These are phyloP conservation scores for Drosophila buzzatii DNA, from an alignment of 2,888 invertebrate species.

Conservation along the genomic window DNA sequence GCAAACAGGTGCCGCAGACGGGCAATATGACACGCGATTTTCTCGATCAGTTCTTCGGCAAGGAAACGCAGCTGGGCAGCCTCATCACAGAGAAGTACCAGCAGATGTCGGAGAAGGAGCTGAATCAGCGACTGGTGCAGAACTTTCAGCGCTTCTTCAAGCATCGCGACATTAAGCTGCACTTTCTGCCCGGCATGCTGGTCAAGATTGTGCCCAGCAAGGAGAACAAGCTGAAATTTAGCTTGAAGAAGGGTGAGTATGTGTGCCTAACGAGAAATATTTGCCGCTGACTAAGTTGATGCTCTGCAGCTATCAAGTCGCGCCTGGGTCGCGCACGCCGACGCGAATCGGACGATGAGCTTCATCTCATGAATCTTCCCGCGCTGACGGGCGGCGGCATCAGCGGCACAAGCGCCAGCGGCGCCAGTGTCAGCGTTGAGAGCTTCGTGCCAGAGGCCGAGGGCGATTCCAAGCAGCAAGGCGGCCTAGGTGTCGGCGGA, in stretches of 20 bases:
- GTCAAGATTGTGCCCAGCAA: slow-evolving; percentile 86
- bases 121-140: slow-evolving; percentile 86
- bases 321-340: slow-evolving; percentile 67
- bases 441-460: slow-evolving; percentile 67
- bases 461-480: slow-evolving; percentile 72
- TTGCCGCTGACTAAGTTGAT: slow-evolving; percentile 1
- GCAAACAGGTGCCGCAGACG: slow-evolving; percentile 61
- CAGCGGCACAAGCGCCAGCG: slow-evolving; percentile 52
- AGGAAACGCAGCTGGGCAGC: slow-evolving; percentile 76
- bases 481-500: slow-evolving; percentile 25
- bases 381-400: slow-evolving; percentile 45
- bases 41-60: slow-evolving; percentile 82
- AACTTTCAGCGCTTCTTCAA: slow-evolving; percentile 86
- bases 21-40: slow-evolving; percentile 83
- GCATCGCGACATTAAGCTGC: slow-evolving; percentile 86
- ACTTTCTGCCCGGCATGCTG: slow-evolving; percentile 86
- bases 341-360: slow-evolving; percentile 65
- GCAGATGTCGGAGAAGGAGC: slow-evolving; percentile 85
- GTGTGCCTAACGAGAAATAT: not conserved
- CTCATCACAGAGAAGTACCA: slow-evolving; percentile 85
- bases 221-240: slow-evolving; percentile 86
- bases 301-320: slow-evolving; percentile 49
- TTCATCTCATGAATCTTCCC: slow-evolving; percentile 63
- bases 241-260: slow-evolving; percentile 85
- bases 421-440: slow-evolving; percentile 63